A percentile compares a stretch with the other conserved stretches of the same genome.
Conservation (phyloP, 2,888 invertebrate species). For the Sinohyriopsis cumingii region DNA sequence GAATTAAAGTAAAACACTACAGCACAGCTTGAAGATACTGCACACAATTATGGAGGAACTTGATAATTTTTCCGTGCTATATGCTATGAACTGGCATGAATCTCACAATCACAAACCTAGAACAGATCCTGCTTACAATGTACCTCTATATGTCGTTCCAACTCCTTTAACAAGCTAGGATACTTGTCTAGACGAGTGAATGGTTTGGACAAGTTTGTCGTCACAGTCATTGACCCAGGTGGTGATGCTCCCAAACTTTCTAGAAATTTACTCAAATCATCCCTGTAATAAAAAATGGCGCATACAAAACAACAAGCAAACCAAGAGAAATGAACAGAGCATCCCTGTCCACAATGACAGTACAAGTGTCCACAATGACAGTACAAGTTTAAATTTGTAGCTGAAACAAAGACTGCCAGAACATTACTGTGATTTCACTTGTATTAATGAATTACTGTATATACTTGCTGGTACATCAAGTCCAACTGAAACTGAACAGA, state of each 20-base stretch:
- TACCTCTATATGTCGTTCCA: constrained; percentile 92
- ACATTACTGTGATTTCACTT: too few species aligned
- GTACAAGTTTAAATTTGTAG: background rate
- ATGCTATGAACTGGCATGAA: background rate
- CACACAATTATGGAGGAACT: too few species aligned
- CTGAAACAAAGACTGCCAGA: background rate
- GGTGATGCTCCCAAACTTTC: constrained; percentile 64
- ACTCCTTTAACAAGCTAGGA: constrained; percentile 87
- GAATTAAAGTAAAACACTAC: too few species aligned
- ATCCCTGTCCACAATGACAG: background rate
- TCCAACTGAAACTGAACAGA: too few species aligned
- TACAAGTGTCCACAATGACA: background rate
- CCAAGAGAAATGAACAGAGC: background rate
- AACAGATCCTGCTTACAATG: background rate
- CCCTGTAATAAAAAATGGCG: constrained; percentile 92
- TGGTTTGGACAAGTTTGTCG: constrained; percentile 94
- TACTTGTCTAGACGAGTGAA: constrained; percentile 96
- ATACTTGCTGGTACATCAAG: too few species aligned
- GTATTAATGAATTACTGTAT: too few species aligned
- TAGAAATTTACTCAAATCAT: constrained; percentile 83
- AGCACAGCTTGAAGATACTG: too few species aligned
- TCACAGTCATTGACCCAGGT: constrained; percentile 88
- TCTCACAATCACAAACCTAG: background rate
- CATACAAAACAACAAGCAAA: constrained; percentile 78
- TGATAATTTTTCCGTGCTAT: background rate